phyloP scores from a whole-genome alignment of 2,797 vertebrate species.

The Sebastes diaconus region DNA sequence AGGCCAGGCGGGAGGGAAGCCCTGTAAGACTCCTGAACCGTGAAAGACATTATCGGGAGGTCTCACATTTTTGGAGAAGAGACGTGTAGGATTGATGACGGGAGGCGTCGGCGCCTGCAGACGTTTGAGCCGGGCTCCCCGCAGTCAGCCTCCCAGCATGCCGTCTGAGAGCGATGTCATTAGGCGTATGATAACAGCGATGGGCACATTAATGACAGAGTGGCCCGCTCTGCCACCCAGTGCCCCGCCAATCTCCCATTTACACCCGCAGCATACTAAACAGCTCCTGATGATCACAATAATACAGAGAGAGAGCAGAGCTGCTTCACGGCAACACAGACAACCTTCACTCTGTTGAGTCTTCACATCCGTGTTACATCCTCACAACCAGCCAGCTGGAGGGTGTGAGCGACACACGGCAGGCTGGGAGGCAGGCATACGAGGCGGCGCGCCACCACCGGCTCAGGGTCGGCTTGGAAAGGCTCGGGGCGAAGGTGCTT shows the following conservation, averaged over 20 bases:
- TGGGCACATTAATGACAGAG: conserved; percentile 86
- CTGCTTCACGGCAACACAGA: conserved; percentile 58
- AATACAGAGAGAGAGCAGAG: conserved; percentile 8
- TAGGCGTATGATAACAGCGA: conserved; percentile 89
- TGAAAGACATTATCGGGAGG: conserved; percentile 92
- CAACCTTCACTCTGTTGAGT: conserved; percentile 6
- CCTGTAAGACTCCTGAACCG: conserved; percentile 89
- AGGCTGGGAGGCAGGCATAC: too few species aligned
- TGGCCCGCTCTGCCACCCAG: conserved; percentile 83
- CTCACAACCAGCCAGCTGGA: too few species aligned
- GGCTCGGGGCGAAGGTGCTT: too few species aligned
- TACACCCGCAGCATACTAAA: conserved; percentile 87
- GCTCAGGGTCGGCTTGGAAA: too few species aligned
- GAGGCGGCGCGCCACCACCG: too few species aligned
- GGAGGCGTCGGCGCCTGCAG: conserved; percentile 87
- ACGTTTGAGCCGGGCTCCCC: conserved; percentile 85
- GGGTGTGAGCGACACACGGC: too few species aligned
- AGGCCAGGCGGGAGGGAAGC: conserved; percentile 88
- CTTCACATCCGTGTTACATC: background rate
- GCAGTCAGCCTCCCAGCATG: conserved; percentile 92
- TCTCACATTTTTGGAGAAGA: conserved; percentile 69
- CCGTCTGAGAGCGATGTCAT: conserved; percentile 88
- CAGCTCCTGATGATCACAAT: conserved; percentile 66
- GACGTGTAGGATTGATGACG: conserved; percentile 90
- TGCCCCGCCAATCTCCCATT: conserved; percentile 82